Base-by-base conservation (phyloP, 2,113 vertebrate genomes). In the Trogon surrucura region DNA sequence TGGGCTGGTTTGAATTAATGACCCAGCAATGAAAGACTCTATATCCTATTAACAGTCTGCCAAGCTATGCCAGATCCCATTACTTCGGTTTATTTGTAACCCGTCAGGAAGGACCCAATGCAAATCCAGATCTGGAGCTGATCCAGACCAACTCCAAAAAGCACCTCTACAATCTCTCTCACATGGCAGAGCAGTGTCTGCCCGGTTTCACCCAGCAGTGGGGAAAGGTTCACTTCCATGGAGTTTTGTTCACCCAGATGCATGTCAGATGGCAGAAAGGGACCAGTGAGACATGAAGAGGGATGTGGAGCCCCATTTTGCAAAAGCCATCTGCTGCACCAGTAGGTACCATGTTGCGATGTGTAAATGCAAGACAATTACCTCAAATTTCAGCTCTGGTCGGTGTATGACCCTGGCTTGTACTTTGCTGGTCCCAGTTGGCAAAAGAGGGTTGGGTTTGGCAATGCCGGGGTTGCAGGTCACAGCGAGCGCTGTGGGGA, bases 81-180 rank as follows among this genome's bases (percentile, higher is more conserved):
- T 91, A 78, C 77, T 96, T 80, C 53, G 72, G 75, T 91, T 97
- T 94, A 96, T 95, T 94, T 94, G 92, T 88, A 95, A 93, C 61
- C 26, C 16, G 0, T 74, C 85, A 78, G 57, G 53, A 95, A 94
- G 85, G 79, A 85, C 90, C 38, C 58, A 85, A 21, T 9, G 71
- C 61, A 96, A 95, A 96, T 73, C 85, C 85, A 86, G 89, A 95
- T 83, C 89, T 92, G 95, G 92, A 96, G 72, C 86, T 4, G 5
- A 79, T 81, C 93, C 93, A 96, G 80, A 85, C 64, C 80, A 93
- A 62, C 36, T 94, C 50, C 12, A 29, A 85, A 70, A 82, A 57
- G 44, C 70, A 81, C n/a, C 36, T 54, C 60, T 61, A 11, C 23
- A 45, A 16, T 41, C 57, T 48, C 56, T 47, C 80, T 66, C 26